Evolutionary conservation across 1,140 invertebrate species (phyloP).

Genomic region (Tigriopus japonicus): DNA sequence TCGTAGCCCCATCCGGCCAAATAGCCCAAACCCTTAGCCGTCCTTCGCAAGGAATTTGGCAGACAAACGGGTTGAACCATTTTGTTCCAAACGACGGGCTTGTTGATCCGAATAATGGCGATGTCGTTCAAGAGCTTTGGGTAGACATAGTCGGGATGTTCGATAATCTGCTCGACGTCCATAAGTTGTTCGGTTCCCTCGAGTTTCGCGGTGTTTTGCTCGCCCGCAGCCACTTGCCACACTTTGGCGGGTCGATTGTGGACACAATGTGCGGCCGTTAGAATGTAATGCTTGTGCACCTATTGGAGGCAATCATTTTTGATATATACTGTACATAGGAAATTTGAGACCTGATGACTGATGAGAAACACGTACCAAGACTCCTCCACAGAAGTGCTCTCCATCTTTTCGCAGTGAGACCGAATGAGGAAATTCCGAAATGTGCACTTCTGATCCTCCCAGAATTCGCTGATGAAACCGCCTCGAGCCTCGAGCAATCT

Average conservation of each 20-base stretch:
- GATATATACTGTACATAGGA: not conserved
- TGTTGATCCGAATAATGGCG: conserved; percentile 26
- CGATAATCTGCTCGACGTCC: not conserved
- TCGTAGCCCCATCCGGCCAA: conserved; percentile 16
- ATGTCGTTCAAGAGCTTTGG: conserved; percentile 26
- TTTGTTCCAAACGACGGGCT: conserved; percentile 24
- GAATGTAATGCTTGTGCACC: not conserved
- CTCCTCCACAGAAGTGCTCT: conserved; percentile 6
- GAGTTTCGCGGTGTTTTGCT: not conserved
- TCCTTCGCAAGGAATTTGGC: conserved; percentile 20
- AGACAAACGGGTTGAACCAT: conserved; percentile 30
- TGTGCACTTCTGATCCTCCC: not conserved
- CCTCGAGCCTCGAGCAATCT: not conserved
- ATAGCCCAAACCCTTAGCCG: not conserved
- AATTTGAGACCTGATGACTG: too few species aligned
- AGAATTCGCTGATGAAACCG: conserved; percentile 1
- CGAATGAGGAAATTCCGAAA: not conserved
- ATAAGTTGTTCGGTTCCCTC: not conserved
- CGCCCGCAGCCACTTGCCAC: conserved; percentile 1
- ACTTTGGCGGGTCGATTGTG: not conserved
- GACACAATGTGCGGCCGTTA: conserved; percentile 10
- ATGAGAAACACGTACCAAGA: not conserved
- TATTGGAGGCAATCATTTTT: not conserved
- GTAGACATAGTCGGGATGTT: conserved; percentile 3
- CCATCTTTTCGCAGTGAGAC: conserved; percentile 3